Evolutionary conservation across 2,888 invertebrate species (phyloP).

Genomic region (Adineta ricciae): DNA sequence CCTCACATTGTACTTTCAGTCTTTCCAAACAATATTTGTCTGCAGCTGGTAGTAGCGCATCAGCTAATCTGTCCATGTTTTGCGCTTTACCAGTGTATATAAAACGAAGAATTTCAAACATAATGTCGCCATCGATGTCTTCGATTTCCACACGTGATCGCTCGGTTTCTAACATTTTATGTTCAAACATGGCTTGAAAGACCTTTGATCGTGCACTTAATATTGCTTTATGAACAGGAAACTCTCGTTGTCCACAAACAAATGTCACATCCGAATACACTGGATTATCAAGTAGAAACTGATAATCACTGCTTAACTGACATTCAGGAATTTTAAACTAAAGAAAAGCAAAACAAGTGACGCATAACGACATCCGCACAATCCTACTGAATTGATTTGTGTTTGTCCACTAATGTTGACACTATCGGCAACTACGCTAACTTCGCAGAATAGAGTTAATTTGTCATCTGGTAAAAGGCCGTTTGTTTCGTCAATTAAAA

Average conservation of each 20-base stretch:
- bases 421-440: conserved; percentile 84
- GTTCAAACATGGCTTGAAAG: conserved; percentile 98
- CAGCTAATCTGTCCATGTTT: conserved; percentile 93
- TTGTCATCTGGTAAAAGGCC: conserved; percentile 96
- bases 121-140: conserved; percentile 93
- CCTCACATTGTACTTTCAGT: conserved; percentile 85
- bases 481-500: conserved; percentile 93
- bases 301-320: conserved; percentile 74
- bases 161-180: conserved; percentile 95
- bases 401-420: conserved; percentile 98
- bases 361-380: too few species aligned
- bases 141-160: conserved; percentile 79
- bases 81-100: conserved; percentile 91
- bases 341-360: neutral
- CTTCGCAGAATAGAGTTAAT: conserved; percentile 97
- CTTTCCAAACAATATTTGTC: conserved; percentile 95
- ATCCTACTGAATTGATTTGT: conserved; percentile 63
- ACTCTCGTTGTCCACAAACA: conserved; percentile 47
- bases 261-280: conserved; percentile 94
- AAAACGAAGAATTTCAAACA: conserved; percentile 90
- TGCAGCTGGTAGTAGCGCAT: conserved; percentile 89
- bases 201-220: conserved; percentile 90
- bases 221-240: conserved; percentile 87
- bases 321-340: conserved; percentile 68
- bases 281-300: conserved; percentile 85